Percentiles rank a stretch among this genome's conserved stretches.
Evolutionary conservation across 2,113 vertebrate species (phyloP).

Genomic region (Thamnaconus septentrionalis): DNA sequence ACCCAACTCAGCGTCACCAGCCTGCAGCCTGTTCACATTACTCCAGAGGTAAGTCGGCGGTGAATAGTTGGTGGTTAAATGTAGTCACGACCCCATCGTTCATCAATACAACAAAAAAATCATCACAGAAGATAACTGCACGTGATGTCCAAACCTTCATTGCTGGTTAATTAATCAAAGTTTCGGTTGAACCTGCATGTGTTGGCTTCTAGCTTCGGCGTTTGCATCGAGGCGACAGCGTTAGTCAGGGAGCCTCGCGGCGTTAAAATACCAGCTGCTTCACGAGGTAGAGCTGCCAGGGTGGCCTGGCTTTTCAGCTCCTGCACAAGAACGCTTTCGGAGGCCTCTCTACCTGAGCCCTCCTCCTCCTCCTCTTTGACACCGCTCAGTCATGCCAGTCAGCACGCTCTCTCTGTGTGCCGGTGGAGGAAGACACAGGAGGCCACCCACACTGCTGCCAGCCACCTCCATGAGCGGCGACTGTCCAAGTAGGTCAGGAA

Average conservation of each 20-base stretch:
- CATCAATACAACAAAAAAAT: too few species aligned
- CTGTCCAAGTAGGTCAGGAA: conserved; percentile 64
- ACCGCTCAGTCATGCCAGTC: conserved; percentile 13
- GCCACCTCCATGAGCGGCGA: conserved; percentile 30
- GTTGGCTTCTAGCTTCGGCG: conserved; percentile 46
- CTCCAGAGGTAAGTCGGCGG: conserved; percentile 79
- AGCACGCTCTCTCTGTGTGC: conserved; percentile 21
- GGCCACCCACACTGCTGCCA: conserved; percentile 12
- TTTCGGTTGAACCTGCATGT: conserved; percentile 23
- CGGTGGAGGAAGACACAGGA: conserved; percentile 28
- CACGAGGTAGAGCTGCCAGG: conserved; percentile 30
- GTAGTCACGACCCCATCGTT: background rate
- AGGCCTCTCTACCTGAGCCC: conserved; percentile 9
- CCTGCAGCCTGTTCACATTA: conserved; percentile 86
- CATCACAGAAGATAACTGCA: conserved; percentile 2
- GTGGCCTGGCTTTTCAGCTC: conserved; percentile 15
- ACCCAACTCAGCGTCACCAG: conserved; percentile 85
- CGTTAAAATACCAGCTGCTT: conserved; percentile 25
- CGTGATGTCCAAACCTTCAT: background rate
- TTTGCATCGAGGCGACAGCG: conserved; percentile 9
- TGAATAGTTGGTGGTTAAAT: background rate
- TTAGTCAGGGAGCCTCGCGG: conserved; percentile 40
- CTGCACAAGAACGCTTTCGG: conserved; percentile 8
- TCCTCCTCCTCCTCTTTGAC: background rate
- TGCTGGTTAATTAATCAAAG: conserved; percentile 16